A percentile compares a stretch with the other conserved stretches of the same genome.
Evolutionary conservation across 2,888 invertebrate genomes (phyloP).

Genomic region (Ochropleura plecta): DNA sequence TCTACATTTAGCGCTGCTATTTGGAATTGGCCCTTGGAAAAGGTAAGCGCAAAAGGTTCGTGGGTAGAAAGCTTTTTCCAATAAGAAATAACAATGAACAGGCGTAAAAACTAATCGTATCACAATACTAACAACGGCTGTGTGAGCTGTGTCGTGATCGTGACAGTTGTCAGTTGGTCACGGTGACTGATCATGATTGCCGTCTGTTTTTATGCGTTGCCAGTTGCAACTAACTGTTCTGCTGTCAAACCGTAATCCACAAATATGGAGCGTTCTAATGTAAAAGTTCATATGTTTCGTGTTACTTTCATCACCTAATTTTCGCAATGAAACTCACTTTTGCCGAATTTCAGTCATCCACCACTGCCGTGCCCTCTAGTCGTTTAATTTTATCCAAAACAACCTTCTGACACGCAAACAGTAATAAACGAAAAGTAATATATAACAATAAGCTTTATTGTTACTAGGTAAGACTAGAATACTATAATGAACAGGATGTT

Average conservation of each 20-base stretch:
- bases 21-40: slow-evolving; percentile 14
- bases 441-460: slow-evolving; percentile 33
- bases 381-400: slow-evolving; percentile 60
- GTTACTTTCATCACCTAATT: slow-evolving; percentile 5
- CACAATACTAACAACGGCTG: slow-evolving; percentile 37
- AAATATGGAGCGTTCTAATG: slow-evolving; percentile 1
- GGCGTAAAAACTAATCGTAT: slow-evolving; percentile 22
- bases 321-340: slow-evolving; percentile 49
- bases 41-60: background rate
- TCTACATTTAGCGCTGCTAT: slow-evolving; percentile 6
- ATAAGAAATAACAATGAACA: slow-evolving; percentile 12
- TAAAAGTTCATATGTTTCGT: slow-evolving; percentile 17
- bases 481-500: background rate
- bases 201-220: slow-evolving; percentile 36
- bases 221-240: slow-evolving; percentile 9
- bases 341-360: slow-evolving; percentile 48
- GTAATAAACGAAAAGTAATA: slow-evolving; percentile 25
- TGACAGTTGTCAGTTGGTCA: slow-evolving; percentile 49
- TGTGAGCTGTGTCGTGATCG: slow-evolving; percentile 31
- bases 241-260: background rate
- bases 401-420: slow-evolving; percentile 71
- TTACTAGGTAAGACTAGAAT: slow-evolving; percentile 14
- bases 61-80: slow-evolving; percentile 6
- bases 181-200: slow-evolving; percentile 52
- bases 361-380: slow-evolving; percentile 63